A percentile compares a stretch with the other conserved stretches of the same genome.
phyloP scores from a whole-genome alignment of 2,797 vertebrate species.

The Falco novaeseelandiae region DNA sequence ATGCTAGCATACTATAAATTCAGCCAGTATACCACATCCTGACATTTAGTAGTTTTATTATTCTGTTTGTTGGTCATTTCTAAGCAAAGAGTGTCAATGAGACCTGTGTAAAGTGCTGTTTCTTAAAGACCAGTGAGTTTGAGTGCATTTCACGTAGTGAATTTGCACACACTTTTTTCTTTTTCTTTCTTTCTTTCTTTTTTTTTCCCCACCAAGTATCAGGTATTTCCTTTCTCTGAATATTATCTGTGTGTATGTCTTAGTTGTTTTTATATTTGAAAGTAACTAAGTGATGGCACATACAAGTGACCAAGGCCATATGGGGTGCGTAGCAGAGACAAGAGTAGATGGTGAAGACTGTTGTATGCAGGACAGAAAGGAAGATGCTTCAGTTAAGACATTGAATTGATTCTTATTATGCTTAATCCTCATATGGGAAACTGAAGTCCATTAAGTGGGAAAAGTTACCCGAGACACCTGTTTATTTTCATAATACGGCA shows the following conservation, averaged over 20 bases:
- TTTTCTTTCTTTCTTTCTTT: not conserved
- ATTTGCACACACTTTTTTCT: not conserved
- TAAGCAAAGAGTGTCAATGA: not conserved
- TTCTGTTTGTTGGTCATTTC: conserved; percentile 18
- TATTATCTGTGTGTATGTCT: not conserved
- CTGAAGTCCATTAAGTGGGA: not conserved
- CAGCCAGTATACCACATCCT: not conserved
- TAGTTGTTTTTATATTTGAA: not conserved
- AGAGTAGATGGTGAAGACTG: not conserved
- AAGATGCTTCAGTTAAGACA: not conserved
- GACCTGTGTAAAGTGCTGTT: not conserved
- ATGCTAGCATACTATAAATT: not conserved
- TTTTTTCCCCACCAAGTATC: not conserved
- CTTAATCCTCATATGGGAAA: not conserved
- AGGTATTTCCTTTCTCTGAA: not conserved
- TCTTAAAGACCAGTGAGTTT: not conserved
- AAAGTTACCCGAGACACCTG: not conserved
- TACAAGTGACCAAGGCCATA: not conserved
- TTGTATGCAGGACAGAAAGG: not conserved
- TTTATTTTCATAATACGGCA: not conserved
- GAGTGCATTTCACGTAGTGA: not conserved
- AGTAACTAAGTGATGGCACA: not conserved
- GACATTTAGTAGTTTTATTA: conserved; percentile 12
- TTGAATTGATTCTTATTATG: not conserved
- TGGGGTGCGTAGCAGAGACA: not conserved